Evolutionary conservation across 92 coral and sea anemone species (phyloP).

Genomic region (Porites cylindrica): DNA sequence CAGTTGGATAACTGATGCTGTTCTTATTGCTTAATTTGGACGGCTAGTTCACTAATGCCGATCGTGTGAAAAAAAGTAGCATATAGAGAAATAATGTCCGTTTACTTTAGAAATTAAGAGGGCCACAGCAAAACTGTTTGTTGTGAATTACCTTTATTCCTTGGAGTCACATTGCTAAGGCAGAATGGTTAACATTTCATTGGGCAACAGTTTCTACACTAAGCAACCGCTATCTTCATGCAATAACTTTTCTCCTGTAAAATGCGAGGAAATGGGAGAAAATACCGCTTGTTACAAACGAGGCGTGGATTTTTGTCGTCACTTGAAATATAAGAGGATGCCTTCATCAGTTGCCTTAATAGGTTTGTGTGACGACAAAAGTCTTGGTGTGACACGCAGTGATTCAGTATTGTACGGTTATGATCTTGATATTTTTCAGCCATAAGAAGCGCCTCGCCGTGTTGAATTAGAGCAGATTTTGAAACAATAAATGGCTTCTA

Average conservation of each 20-base stretch:
- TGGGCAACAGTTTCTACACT: background rate
- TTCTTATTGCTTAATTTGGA: background rate
- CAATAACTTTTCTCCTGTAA: background rate
- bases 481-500: slow-evolving; percentile 47
- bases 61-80: background rate
- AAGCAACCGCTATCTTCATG: background rate
- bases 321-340: background rate
- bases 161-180: background rate
- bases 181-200: background rate
- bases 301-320: background rate
- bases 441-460: background rate
- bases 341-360: background rate
- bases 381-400: background rate
- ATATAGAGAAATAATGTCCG: background rate
- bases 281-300: background rate
- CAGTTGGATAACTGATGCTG: background rate
- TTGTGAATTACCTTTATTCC: background rate
- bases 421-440: background rate
- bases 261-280: background rate
- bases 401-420: background rate
- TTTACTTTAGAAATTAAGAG: background rate
- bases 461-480: slow-evolving; percentile 43
- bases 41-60: background rate
- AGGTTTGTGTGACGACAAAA: background rate
- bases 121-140: background rate